These are phyloP conservation scores for Acrobasis consociella DNA, from an alignment of 2,888 invertebrate species.

Conservation along the genomic window DNA sequence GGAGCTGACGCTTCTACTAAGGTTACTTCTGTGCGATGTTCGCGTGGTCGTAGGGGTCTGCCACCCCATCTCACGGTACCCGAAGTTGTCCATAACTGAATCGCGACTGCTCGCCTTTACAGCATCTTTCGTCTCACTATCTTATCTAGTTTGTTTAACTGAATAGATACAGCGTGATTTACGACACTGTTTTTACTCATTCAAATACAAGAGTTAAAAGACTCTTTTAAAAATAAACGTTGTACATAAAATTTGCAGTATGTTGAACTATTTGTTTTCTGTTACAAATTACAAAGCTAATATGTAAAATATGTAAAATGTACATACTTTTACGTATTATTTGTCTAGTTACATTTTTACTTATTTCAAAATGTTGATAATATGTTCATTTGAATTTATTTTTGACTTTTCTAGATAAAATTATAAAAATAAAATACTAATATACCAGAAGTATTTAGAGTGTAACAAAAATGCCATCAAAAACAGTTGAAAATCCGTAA, in stretches of 20 bases:
- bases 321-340: too few relatives aligned
- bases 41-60: slow-evolving; percentile 53
- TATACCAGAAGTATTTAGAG: too few relatives aligned
- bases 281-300: too few relatives aligned
- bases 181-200: slow-evolving; percentile 67
- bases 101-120: slow-evolving; percentile 53
- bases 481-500: too few relatives aligned
- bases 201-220: slow-evolving; percentile 38
- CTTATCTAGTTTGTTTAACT: slow-evolving; percentile 68
- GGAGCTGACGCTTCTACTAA: slow-evolving; percentile 73
- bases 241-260: neutral
- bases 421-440: too few relatives aligned
- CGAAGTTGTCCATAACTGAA: slow-evolving; percentile 84
- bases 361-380: too few relatives aligned
- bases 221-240: neutral
- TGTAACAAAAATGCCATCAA: too few relatives aligned
- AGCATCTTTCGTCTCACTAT: slow-evolving; percentile 47
- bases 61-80: slow-evolving; percentile 84
- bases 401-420: too few relatives aligned
- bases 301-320: too few relatives aligned
- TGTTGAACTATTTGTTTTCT: too few relatives aligned
- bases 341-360: too few relatives aligned
- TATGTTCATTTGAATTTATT: too few relatives aligned
- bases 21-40: slow-evolving; percentile 44
- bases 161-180: slow-evolving; percentile 59